These are phyloP conservation scores for Parascotia fuliginaria DNA, from an alignment of 2,888 invertebrate species.

Conservation along the genomic window DNA sequence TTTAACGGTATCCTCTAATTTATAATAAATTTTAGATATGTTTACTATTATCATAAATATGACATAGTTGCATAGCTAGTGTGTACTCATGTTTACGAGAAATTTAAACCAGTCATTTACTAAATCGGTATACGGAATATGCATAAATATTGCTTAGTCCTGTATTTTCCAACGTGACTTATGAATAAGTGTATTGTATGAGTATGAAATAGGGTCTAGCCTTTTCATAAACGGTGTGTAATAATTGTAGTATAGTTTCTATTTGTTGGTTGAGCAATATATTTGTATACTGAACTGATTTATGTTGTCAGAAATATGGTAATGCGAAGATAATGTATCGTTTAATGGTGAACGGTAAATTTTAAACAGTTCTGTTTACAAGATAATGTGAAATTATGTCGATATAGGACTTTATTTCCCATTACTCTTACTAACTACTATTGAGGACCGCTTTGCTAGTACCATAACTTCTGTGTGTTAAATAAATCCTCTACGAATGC, in stretches of 20 bases:
- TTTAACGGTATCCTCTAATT: slow-evolving; percentile 5
- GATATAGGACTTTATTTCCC: too few relatives aligned
- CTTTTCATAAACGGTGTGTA: slow-evolving; percentile 35
- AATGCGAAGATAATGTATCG: slow-evolving; percentile 27
- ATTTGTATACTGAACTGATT: slow-evolving; percentile 31
- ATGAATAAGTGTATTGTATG: slow-evolving; percentile 44
- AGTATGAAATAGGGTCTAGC: slow-evolving; percentile 32
- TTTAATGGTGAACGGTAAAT: not conserved
- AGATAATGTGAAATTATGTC: not conserved
- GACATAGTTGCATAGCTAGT: slow-evolving; percentile 11
- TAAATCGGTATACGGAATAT: slow-evolving; percentile 32
- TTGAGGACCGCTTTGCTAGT: too few relatives aligned
- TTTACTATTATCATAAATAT: slow-evolving; percentile 25
- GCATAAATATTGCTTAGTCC: slow-evolving; percentile 41
- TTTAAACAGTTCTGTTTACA: too few relatives aligned
- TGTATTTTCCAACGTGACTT: slow-evolving; percentile 42
- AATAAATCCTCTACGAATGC: too few relatives aligned
- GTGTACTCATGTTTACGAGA: slow-evolving; percentile 18
- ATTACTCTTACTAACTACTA: too few relatives aligned
- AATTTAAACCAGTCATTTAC: slow-evolving; percentile 21
- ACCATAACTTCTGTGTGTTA: too few relatives aligned
- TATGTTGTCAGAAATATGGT: slow-evolving; percentile 34
- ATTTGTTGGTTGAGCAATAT: slow-evolving; percentile 1
- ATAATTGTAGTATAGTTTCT: slow-evolving; percentile 31
- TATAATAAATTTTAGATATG: slow-evolving; percentile 24